Percentiles rank a stretch among this genome's conserved stretches.
phyloP scores from a whole-genome alignment of 2,888 invertebrate species.

The Holacanthella duospinosa region DNA sequence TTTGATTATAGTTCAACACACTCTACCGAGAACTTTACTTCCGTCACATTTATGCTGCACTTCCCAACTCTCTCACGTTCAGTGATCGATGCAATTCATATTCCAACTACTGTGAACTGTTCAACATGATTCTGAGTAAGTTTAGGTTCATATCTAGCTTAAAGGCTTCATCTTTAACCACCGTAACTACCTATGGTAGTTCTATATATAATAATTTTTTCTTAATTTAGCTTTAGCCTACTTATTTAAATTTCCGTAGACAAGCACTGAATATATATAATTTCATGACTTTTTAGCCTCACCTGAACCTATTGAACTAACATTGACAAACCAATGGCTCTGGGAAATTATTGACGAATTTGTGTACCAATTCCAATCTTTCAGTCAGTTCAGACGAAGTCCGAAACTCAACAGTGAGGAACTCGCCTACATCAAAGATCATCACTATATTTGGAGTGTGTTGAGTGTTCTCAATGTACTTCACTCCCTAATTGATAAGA shows the following conservation, averaged over 20 bases:
- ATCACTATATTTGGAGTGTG: slow-evolving; percentile 70
- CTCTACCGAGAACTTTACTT: slow-evolving; percentile 95
- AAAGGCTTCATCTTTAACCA: too few species aligned
- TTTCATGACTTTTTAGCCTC: slow-evolving; percentile 50
- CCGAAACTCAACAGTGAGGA: slow-evolving; percentile 34
- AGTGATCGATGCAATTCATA: slow-evolving; percentile 91
- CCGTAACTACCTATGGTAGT: too few species aligned
- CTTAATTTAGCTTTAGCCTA: too few species aligned
- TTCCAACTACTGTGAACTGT: slow-evolving; percentile 94
- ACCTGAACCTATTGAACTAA: slow-evolving; percentile 73
- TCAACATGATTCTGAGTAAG: slow-evolving; percentile 84
- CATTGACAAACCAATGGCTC: slow-evolving; percentile 95
- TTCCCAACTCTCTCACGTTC: slow-evolving; percentile 76
- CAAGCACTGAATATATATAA: too few species aligned
- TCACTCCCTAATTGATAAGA: slow-evolving; percentile 94
- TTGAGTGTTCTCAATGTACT: slow-evolving; percentile 94
- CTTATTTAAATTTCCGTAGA: too few species aligned
- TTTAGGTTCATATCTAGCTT: too few species aligned
- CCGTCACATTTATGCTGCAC: slow-evolving; percentile 90
- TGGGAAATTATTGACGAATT: slow-evolving; percentile 99
- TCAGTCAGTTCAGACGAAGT: slow-evolving; percentile 52
- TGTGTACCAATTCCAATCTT: slow-evolving; percentile 93
- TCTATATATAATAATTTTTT: too few species aligned
- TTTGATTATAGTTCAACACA: slow-evolving; percentile 53
- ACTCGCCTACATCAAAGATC: slow-evolving; percentile 44